These are phyloP conservation scores for Mnemiopsis leidyi DNA, from an alignment of 37 sponge, comb jelly and placozoan genomes.

Conservation along the genomic window DNA sequence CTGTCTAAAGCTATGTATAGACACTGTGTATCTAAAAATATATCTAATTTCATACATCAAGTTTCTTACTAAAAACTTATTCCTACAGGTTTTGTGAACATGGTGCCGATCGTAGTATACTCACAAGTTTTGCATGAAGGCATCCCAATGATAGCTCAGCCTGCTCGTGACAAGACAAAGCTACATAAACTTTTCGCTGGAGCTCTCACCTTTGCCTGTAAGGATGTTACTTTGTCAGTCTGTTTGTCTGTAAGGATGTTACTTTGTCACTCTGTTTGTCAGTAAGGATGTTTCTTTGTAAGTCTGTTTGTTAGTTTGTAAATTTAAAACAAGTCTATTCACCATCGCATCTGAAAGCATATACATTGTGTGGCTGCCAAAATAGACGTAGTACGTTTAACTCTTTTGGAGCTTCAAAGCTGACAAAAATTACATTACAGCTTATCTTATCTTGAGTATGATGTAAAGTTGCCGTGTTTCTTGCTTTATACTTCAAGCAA, in stretches of 20 bases:
- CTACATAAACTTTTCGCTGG: conserved; percentile 44
- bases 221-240: neutral
- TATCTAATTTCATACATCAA: too few relatives aligned
- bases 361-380: too few relatives aligned
- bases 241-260: neutral
- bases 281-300: too few relatives aligned
- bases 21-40: too few relatives aligned
- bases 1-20: too few relatives aligned
- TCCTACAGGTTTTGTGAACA: conserved; percentile 59
- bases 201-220: conserved; percentile 48
- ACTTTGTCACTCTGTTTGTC: too few relatives aligned
- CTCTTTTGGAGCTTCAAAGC: too few relatives aligned
- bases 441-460: neutral
- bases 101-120: conserved; percentile 55
- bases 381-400: too few relatives aligned
- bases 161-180: conserved; percentile 36
- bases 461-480: neutral
- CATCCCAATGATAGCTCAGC: conserved; percentile 60
- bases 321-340: too few relatives aligned
- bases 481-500: neutral
- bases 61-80: too few relatives aligned
- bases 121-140: conserved; percentile 54
- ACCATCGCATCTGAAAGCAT: too few relatives aligned
- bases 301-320: too few relatives aligned
- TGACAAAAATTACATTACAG: neutral